These are phyloP conservation scores for Coregonus ussuriensis DNA, from an alignment of 2,797 vertebrate genomes.

Conservation along the genomic window DNA sequence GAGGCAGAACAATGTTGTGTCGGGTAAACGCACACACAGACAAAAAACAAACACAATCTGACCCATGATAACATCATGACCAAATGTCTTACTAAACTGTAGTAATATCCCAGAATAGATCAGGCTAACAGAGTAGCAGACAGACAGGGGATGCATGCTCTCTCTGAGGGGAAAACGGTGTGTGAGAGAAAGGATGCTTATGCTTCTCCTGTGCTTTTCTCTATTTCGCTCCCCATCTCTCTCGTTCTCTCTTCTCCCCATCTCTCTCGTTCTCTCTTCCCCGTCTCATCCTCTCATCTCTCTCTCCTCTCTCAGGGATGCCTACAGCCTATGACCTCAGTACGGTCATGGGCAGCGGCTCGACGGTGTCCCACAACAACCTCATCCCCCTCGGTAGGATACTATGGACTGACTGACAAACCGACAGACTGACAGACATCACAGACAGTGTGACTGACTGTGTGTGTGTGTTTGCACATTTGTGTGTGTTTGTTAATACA, in stretches of 20 bases:
- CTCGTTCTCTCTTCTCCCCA: not conserved
- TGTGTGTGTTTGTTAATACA: not conserved
- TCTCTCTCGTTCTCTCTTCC: not conserved
- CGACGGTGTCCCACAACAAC: slow-evolving; percentile 91
- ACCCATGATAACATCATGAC: not conserved
- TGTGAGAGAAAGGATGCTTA: not conserved
- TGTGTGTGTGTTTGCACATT: not conserved
- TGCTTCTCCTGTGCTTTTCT: not conserved
- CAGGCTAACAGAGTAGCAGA: not conserved
- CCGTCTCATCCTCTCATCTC: slow-evolving; percentile 12
- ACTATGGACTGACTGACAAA: not conserved
- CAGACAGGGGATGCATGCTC: not conserved
- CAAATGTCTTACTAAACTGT: not conserved
- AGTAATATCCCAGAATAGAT: not conserved
- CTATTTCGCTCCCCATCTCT: slow-evolving; percentile 14
- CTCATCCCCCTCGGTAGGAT: slow-evolving; percentile 91
- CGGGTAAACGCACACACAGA: not conserved
- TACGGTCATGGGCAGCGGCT: slow-evolving; percentile 87
- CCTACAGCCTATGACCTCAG: slow-evolving; percentile 94
- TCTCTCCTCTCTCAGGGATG: slow-evolving; percentile 78
- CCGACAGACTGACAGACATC: not conserved
- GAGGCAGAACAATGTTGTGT: not conserved
- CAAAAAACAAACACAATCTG: not conserved
- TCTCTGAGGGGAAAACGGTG: not conserved
- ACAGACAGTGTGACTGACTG: not conserved